Conservation (phyloP, 2,888 invertebrate genomes). For the Drosophila borborema region DNA sequence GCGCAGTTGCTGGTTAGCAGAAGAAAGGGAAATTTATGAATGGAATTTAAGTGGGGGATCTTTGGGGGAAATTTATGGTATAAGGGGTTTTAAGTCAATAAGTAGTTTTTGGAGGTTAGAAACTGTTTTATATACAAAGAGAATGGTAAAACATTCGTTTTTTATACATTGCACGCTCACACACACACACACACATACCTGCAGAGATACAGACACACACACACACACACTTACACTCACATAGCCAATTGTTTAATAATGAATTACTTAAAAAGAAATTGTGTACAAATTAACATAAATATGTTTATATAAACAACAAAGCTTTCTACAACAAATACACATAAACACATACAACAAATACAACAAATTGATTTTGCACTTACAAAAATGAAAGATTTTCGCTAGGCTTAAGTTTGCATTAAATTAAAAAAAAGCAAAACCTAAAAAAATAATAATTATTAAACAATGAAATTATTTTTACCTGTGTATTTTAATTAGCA, state of each 20-base stretch:
- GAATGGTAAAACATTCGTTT: slow-evolving; percentile 20
- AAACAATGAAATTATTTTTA: slow-evolving; percentile 80
- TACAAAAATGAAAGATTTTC: slow-evolving; percentile 58
- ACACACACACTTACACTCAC: slow-evolving; percentile 52
- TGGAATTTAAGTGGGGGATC: slow-evolving; percentile 1
- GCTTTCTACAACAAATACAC: slow-evolving; percentile 57
- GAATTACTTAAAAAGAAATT: slow-evolving; percentile 72
- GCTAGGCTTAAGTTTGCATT: slow-evolving; percentile 69
- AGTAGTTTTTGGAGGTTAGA: slow-evolving; percentile 64
- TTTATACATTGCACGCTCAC: slow-evolving; percentile 37
- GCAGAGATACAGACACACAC: slow-evolving; percentile 13
- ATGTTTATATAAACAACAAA: slow-evolving; percentile 58
- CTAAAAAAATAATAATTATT: slow-evolving; percentile 57
- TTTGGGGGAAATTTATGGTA: slow-evolving; percentile 25
- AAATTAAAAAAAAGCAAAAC: slow-evolving; percentile 29
- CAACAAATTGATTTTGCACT: slow-evolving; percentile 62
- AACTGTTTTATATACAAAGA: slow-evolving; percentile 30
- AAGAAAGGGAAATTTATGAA: slow-evolving; percentile 1
- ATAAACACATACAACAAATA: slow-evolving; percentile 28
- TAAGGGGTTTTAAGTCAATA: slow-evolving; percentile 49
- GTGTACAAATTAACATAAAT: slow-evolving; percentile 77
- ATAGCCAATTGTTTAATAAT: slow-evolving; percentile 77
- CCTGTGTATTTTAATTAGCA: slow-evolving; percentile 80
- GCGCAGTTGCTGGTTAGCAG: slow-evolving; percentile 62
- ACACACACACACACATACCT: slow-evolving; percentile 26